Conservation (phyloP, 2,113 vertebrate genomes). For the Passer montanus region DNA sequence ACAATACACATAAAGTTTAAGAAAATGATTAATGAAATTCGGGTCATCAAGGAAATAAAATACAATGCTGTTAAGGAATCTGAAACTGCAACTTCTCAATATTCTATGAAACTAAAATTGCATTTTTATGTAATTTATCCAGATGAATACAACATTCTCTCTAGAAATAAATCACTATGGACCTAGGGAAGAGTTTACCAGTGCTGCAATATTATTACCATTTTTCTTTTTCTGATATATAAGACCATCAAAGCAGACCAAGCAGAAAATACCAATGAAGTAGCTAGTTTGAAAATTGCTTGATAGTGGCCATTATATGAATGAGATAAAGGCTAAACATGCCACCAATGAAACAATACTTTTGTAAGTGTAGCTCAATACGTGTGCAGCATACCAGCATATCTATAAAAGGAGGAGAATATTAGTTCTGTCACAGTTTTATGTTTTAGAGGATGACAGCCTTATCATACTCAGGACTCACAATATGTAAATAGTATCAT, state of each 20-base stretch:
- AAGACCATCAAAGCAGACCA: neutral
- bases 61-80: neutral
- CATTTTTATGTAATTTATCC: neutral
- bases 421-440: neutral
- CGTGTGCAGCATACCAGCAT: neutral
- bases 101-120: neutral
- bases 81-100: conserved; percentile 9
- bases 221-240: neutral
- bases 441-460: neutral
- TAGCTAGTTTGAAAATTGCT: neutral
- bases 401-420: neutral
- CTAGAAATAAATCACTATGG: neutral
- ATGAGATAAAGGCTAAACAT: neutral
- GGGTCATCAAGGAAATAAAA: conserved; percentile 15
- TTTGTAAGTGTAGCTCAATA: neutral
- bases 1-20: neutral
- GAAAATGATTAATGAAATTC: conserved; percentile 24
- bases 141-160: neutral
- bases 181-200: neutral
- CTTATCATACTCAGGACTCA: neutral
- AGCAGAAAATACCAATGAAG: neutral
- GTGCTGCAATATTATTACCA: neutral
- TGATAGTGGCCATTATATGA: neutral
- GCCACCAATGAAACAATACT: neutral
- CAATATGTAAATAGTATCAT: neutral